Percentiles rank a stretch among this genome's conserved stretches.
These are phyloP conservation scores for Anoplophora glabripennis DNA, from an alignment of 1,140 invertebrate genomes.

Conservation along the genomic window DNA sequence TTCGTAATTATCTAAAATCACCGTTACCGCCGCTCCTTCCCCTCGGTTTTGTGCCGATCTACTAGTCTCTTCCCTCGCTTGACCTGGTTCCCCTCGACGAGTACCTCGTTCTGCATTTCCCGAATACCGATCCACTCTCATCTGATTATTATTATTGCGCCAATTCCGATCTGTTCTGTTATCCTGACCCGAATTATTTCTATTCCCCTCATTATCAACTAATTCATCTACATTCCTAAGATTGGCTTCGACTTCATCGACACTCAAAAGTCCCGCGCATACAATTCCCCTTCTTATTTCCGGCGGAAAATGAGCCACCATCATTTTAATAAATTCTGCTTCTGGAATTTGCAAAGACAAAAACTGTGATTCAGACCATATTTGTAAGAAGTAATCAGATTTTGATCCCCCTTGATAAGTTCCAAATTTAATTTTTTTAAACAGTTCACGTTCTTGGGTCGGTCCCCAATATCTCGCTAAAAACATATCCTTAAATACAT, in stretches of 20 bases:
- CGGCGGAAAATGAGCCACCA: constrained; percentile 3
- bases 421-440: constrained; percentile 8
- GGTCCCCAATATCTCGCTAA: constrained; percentile 8
- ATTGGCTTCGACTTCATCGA: constrained; percentile 4
- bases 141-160: too few species aligned
- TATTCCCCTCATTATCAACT: too few species aligned
- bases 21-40: background rate
- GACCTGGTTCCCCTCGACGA: background rate
- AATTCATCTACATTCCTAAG: background rate
- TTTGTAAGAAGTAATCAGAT: constrained; percentile 6
- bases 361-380: background rate
- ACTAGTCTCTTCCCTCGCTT: background rate
- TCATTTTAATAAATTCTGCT: constrained; percentile 6
- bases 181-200: too few species aligned
- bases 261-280: background rate
- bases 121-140: too few species aligned
- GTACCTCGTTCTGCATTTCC: too few species aligned
- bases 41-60: background rate
- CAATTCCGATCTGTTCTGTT: too few species aligned
- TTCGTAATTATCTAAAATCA: background rate
- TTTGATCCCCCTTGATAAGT: constrained; percentile 8
- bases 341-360: constrained; percentile 11
- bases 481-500: constrained; percentile 5
- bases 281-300: background rate
- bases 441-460: constrained; percentile 3